These are phyloP conservation scores for Tichodroma muraria DNA, from an alignment of 2,113 vertebrate genomes.

Conservation along the genomic window DNA sequence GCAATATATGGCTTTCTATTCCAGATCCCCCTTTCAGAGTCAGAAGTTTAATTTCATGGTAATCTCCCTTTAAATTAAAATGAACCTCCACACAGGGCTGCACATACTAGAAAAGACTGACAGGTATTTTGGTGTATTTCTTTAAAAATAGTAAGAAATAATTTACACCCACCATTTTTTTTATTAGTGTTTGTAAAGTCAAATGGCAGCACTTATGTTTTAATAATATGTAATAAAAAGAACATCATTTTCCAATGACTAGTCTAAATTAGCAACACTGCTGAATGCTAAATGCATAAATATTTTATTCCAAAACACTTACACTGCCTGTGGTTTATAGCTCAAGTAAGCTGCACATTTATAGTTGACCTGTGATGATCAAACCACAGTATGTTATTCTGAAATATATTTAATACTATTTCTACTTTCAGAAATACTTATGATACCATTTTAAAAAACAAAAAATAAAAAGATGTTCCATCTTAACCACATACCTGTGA, in stretches of 20 bases:
- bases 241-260: slow-evolving; percentile 5
- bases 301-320: slow-evolving; percentile 47
- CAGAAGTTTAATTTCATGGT: not conserved
- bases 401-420: not conserved
- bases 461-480: not conserved
- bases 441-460: not conserved
- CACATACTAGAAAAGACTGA: not conserved
- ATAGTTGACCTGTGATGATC: not conserved
- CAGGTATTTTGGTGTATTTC: not conserved
- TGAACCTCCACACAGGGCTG: not conserved
- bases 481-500: not conserved
- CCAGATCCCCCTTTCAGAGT: not conserved
- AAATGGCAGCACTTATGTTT: slow-evolving; percentile 17
- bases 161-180: not conserved
- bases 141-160: not conserved
- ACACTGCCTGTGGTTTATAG: slow-evolving; percentile 3
- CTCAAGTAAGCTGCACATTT: not conserved
- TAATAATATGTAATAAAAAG: slow-evolving; percentile 20
- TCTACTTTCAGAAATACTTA: not conserved
- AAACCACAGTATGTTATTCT: not conserved
- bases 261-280: slow-evolving; percentile 7
- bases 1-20: not conserved
- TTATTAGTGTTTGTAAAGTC: slow-evolving; percentile 15
- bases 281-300: slow-evolving; percentile 16
- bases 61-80: slow-evolving; percentile 2